Base-by-base conservation (phyloP, 2,888 invertebrate genomes). In the Netelia virgata region DNA sequence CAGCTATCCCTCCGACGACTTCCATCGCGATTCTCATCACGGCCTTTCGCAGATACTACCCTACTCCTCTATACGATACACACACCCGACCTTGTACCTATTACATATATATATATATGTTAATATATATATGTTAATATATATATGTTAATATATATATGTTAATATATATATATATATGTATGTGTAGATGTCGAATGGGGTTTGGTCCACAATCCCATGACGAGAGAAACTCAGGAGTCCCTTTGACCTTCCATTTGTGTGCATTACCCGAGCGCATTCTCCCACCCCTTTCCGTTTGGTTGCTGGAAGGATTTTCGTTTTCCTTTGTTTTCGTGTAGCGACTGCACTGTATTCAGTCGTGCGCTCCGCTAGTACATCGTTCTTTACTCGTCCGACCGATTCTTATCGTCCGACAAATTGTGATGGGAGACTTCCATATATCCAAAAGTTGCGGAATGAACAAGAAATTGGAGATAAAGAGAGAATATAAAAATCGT, bases 1-100 rank as follows among this genome's bases (percentile, higher is more conserved):
- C 81, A 85, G 79, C 86, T 87, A 86, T 85, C 77, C 78, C 70
- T 72, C 72, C 76, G 72, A 76, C 79, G 72, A 84, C 84, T 68
- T 76, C 84, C 70, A 69, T 82, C 77, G 83, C 73, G 83, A 78
- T 77, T 76, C 76, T 84, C 63, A 82, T 83, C 68, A 55, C 59
- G 69, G 43, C 69, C 68, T 83, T 87, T 69, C 72, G 63, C 82
- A 72, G 64, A 74, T 77, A 87, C 76, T 68, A 73, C 66, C 72
- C 14, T 41, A 16, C n/a, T 18, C 16, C 47, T 18, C 72, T 64
- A 36, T 70, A 70, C 70, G 78, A 72, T 79, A 72, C 43, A 63
- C 23, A 47, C 63, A 64, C 23, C 64, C 23, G 16, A 41, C 10
- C 1, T 41, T 23, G 20, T 36, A 61, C 50, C 50, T 50, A 41